Conservation (phyloP, 2,888 invertebrate genomes). For the Clivina fossor region DNA sequence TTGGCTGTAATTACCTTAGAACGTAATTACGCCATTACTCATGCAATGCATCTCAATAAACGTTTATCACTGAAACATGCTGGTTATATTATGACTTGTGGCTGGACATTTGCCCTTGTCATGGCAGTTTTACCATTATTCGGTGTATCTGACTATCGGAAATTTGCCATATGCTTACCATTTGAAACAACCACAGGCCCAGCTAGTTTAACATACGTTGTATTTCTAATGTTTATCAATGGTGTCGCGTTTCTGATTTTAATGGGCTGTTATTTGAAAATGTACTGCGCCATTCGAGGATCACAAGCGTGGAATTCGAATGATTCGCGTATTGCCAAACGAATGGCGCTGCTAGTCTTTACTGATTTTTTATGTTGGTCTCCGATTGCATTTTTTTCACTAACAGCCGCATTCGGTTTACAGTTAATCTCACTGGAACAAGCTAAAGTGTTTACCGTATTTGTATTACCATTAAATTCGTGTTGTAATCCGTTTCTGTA, state of each 20-base stretch:
- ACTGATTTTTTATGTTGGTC: constrained; percentile 99
- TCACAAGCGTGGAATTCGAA: constrained; percentile 98
- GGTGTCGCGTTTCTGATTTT: constrained; percentile 92
- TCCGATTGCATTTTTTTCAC: constrained; percentile 93
- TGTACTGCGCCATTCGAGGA: constrained; percentile 97
- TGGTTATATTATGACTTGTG: constrained; percentile 85
- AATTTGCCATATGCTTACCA: constrained; percentile 95
- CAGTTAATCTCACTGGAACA: constrained; percentile 91
- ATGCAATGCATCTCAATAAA: constrained; percentile 96
- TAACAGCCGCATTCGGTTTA: constrained; percentile 90
- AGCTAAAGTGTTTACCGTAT: constrained; percentile 95
- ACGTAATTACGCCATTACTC: constrained; percentile 94
- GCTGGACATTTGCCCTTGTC: constrained; percentile 87
- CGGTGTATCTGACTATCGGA: constrained; percentile 92
- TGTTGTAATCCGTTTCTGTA: constrained; percentile 98
- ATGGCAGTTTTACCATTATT: constrained; percentile 88
- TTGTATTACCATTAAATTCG: constrained; percentile 92
- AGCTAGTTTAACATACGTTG: constrained; percentile 83
- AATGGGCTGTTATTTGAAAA: constrained; percentile 94
- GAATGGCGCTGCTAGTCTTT: constrained; percentile 95
- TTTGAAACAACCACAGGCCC: constrained; percentile 83
- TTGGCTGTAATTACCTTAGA: constrained; percentile 95
- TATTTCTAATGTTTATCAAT: constrained; percentile 87
- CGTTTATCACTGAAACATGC: constrained; percentile 88
- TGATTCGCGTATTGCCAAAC: constrained; percentile 92